Percentiles rank a stretch among this genome's conserved stretches.
These are phyloP conservation scores for Aphodius granarius DNA, from an alignment of 2,888 invertebrate genomes.

Conservation along the genomic window DNA sequence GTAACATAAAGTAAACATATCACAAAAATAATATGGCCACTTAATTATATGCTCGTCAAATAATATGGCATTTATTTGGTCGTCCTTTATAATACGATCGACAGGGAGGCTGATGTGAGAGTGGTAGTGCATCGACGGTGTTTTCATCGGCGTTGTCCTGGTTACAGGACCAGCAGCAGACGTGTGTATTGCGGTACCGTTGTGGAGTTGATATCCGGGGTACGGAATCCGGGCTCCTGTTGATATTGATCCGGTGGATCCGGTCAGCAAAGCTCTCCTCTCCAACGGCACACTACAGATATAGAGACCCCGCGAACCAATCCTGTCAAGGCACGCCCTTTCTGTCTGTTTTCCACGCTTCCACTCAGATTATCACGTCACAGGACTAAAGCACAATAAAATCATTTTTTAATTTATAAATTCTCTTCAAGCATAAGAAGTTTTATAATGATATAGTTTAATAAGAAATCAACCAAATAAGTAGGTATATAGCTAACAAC, in stretches of 20 bases:
- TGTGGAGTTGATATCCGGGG: conserved; percentile 48
- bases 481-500: neutral
- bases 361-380: conserved; percentile 18
- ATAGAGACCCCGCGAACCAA: conserved; percentile 37
- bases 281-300: neutral
- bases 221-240: conserved; percentile 44
- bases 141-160: neutral
- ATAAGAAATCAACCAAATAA: too few relatives aligned
- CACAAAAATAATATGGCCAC: too few relatives aligned
- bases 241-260: conserved; percentile 54
- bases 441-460: too few relatives aligned
- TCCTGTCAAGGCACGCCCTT: conserved; percentile 50
- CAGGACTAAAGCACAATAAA: conserved; percentile 17
- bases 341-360: neutral
- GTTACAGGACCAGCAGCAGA: neutral
- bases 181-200: conserved; percentile 31
- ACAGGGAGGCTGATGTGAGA: too few relatives aligned
- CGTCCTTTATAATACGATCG: too few relatives aligned
- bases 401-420: too few relatives aligned
- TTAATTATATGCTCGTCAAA: too few relatives aligned
- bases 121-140: neutral
- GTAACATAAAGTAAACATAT: too few relatives aligned
- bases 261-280: conserved; percentile 41
- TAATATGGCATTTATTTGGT: too few relatives aligned
- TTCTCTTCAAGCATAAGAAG: too few relatives aligned